Base-by-base conservation (phyloP, 64 coral and sea anemone species). In the Stichodactyla mertensii region DNA sequence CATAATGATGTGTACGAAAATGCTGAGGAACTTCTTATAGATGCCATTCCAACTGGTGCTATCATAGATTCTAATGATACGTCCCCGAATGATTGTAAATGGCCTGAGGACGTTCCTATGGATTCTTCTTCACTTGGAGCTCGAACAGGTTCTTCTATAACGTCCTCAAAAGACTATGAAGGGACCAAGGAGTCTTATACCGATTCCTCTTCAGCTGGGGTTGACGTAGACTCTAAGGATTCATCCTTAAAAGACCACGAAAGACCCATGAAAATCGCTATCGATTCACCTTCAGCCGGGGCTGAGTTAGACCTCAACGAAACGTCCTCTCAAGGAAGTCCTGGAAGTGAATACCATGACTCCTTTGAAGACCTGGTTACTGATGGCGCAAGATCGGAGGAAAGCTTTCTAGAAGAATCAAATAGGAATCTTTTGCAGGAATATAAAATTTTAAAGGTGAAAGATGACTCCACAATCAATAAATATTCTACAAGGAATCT, bases 401-500 rank as follows among this genome's bases (percentile, higher is more conserved):
- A 53, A 11, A 53, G 15, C 2, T 81, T 81, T 16, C 16, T 55
- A 15, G 78, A 53, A 53, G 26, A 81, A 81, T 20, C 11, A 10
- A n/a, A 16, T 19, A n/a, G 26, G 7, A 56, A 55, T 18, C 52
- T 61, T 52, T 31, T 85, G 13, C 55, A 62, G 22, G 14, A 61
- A 4, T 85, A 85, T 85, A 55, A 36, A 58, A 18, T 1, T 60
- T 28, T 85, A 28, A 61, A 28, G 12, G 36, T 45, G 36, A 16
- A 36, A 16, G 15, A 61, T 24, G 83, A 85, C 7, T 36, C 28
- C n/a, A 20, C 19, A 18, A 5, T 18, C 54, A 85, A 61, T 52
- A 85, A 85, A 55, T 64, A 85, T 36, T 85, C 56, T 82, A 2
- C n/a, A 4, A 20, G 13, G 24, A 85, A 85, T 31, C 6, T 85